Evolutionary conservation across 2,888 invertebrate species (phyloP), one percentile per base, ranked within the genome.

Genomic region (Lithosia quadra): DNA sequence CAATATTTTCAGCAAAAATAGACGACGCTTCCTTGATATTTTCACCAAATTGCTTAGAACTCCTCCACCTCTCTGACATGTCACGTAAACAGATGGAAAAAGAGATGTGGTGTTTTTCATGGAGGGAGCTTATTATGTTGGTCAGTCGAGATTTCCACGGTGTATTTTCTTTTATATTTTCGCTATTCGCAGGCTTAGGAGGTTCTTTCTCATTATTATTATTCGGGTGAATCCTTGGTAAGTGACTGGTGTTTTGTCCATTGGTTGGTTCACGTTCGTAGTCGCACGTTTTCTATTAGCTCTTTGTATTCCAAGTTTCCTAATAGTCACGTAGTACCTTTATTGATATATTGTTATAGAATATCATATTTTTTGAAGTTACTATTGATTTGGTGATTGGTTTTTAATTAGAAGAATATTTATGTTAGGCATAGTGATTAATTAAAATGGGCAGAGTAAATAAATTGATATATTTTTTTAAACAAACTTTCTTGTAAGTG

Each of bases 81-180:
- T 59, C 55, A 71, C 59, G 71, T 60, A 78, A 72, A 0, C 33
- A 39, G 34, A 34, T 59, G 36, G 9, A 57, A 65, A 65, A 66
- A 62, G 39, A 59, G 63, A 63, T n/a, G n/a, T 28, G 5, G 24
- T 18, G 63, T 64, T 68, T 65, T 72, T 72, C 21, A 33, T 60
- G 3, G 18, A 67, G 66, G 72, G 87, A 33, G 80, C 86, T 77
- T 62, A 10, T 33, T 82, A 83, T 53, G 59, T 7, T 86, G 84
- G 89, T 68, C 22, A 28, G 65, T 74, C 69, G 72, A 83, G 88
- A 90, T 90, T 90, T 84, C 84, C 84, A 78, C 77, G 82, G 83
- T 83, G 76, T 76, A 79, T 85, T 90, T 88, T 88, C 86, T 83
- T 87, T 88, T 84, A 85, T 87, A 86, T 88, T 86, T 87, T 85